These are phyloP conservation scores for Macroramphosus scolopax DNA, from an alignment of 2,797 vertebrate genomes.

Conservation along the genomic window DNA sequence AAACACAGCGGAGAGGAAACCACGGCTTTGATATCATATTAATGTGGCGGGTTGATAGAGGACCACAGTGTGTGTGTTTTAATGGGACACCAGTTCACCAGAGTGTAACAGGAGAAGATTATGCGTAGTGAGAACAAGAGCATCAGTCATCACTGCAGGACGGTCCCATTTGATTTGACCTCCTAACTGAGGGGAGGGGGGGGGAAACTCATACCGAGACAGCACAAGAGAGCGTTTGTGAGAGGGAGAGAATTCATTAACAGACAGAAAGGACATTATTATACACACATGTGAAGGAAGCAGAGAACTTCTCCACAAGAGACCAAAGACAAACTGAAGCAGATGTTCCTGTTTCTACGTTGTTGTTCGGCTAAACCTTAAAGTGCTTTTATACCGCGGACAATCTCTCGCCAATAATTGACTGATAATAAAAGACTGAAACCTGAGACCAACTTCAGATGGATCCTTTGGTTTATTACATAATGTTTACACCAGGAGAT, in stretches of 20 bases:
- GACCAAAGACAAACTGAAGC: constrained; percentile 14
- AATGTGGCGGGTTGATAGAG: no score
- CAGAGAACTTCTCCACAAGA: constrained; percentile 10
- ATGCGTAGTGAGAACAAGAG: constrained; percentile 12
- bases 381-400: not conserved
- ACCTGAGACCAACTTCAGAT: no score
- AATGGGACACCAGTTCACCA: no score
- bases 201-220: constrained; percentile 8
- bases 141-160: constrained; percentile 13
- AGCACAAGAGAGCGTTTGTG: constrained; percentile 12
- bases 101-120: not conserved
- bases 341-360: constrained; percentile 2
- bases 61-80: no score
- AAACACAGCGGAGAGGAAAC: not conserved
- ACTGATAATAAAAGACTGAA: no score
- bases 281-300: constrained; percentile 11
- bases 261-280: constrained; percentile 51
- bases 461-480: no score
- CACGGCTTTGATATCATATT: no score
- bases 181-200: constrained; percentile 20
- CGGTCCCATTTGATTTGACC: constrained; percentile 10
- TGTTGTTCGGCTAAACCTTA: not conserved
- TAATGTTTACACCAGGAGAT: no score
- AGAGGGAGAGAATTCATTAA: constrained; percentile 55
- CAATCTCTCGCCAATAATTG: no score